Evolutionary conservation across 1,140 invertebrate species (phyloP).

Genomic region (Cydia strobilella): DNA sequence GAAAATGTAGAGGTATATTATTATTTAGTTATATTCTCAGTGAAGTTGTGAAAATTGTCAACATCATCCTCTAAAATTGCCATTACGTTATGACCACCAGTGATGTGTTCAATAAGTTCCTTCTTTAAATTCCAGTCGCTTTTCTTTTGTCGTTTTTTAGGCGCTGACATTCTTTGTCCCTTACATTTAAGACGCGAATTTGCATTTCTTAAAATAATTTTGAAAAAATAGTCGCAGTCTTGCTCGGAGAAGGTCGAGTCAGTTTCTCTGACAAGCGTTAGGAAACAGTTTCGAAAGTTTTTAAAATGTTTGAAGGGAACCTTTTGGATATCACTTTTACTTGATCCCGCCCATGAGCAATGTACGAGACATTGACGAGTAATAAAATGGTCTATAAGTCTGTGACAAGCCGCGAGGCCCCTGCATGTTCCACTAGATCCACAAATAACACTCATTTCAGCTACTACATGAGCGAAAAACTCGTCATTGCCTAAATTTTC

Average conservation of each 20-base stretch:
- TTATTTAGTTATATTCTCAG: background rate
- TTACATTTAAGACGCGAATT: background rate
- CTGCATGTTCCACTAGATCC: background rate
- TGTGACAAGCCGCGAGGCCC: background rate
- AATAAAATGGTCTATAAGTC: background rate
- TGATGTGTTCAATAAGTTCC: background rate
- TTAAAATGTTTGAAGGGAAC: conserved; percentile 1
- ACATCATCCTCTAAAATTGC: background rate
- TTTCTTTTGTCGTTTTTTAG: background rate
- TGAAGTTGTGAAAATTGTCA: background rate
- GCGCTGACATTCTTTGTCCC: background rate
- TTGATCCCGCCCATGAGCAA: conserved; percentile 18
- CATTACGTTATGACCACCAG: background rate
- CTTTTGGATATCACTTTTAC: background rate
- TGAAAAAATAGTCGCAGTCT: conserved; percentile 2
- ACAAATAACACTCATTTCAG: conserved; percentile 19
- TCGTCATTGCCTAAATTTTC: conserved; percentile 12
- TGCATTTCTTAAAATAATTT: background rate
- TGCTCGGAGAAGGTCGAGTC: conserved; percentile 12
- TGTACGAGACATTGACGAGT: background rate
- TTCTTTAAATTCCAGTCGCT: conserved; percentile 7
- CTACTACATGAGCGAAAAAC: background rate
- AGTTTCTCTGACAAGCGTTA: conserved; percentile 1
- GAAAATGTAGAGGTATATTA: too few species aligned
- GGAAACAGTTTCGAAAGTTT: conserved; percentile 14